Conservation (phyloP, 2,797 vertebrate species). For the Aplochiton taeniatus region DNA sequence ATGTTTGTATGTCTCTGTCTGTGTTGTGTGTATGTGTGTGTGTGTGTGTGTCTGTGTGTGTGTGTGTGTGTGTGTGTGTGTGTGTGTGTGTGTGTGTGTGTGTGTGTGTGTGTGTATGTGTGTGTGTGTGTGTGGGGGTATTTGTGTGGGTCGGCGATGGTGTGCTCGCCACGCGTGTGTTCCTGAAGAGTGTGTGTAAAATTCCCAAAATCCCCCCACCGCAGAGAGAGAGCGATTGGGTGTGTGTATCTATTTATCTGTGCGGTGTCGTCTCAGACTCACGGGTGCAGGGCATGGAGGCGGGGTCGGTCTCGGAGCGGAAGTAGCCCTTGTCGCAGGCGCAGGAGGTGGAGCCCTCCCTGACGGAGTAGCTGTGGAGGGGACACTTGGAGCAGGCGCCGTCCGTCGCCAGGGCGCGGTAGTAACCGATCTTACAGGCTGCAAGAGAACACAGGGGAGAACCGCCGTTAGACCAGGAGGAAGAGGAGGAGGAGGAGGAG, state of each 20-base stretch:
- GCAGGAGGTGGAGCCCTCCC: constrained; percentile 92
- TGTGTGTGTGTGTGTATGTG: constrained; percentile 3
- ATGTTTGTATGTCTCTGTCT: too few species aligned
- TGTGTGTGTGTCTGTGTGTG: constrained; percentile 1
- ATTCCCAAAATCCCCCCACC: constrained; percentile 43
- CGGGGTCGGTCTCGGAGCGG: constrained; percentile 89
- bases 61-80: background rate
- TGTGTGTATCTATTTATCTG: constrained; percentile 8
- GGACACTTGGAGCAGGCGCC: constrained; percentile 91
- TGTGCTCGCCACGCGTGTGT: constrained; percentile 10
- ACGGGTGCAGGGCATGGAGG: constrained; percentile 95
- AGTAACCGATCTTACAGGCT: constrained; percentile 97
- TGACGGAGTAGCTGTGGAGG: constrained; percentile 90
- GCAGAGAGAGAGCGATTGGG: background rate
- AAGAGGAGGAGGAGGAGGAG: background rate
- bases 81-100: background rate
- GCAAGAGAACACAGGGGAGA: constrained; percentile 44
- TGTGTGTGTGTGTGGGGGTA: background rate
- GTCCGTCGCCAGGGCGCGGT: constrained; percentile 90
- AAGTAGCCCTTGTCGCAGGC: constrained; percentile 93
- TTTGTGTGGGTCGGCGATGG: constrained; percentile 3
- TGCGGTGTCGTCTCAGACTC: constrained; percentile 63
- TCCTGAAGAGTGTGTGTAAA: constrained; percentile 26
- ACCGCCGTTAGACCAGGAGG: background rate
- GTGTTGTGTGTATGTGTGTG: too few species aligned